phyloP scores from a whole-genome alignment of 2,888 invertebrate species.

The Strigamia maritima region DNA sequence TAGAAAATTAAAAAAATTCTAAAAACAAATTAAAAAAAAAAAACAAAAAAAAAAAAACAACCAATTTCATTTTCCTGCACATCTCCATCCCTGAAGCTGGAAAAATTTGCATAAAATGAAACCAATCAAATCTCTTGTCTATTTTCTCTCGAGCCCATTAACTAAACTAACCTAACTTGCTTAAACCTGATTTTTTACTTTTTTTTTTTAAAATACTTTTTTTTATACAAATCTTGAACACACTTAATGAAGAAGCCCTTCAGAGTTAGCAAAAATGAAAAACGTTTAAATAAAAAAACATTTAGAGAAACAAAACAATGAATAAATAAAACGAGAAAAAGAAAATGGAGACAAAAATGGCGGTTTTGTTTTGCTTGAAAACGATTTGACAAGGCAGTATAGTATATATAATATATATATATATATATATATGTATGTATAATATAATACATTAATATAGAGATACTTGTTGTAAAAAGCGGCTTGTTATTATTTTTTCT shows the following conservation, averaged over 20 bases:
- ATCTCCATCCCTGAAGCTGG: constrained; percentile 10
- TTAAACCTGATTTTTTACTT: background rate
- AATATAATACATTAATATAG: constrained; percentile 15
- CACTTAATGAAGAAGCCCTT: constrained; percentile 10
- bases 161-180: constrained; percentile 8
- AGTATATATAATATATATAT: constrained; percentile 15
- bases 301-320: background rate
- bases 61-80: background rate
- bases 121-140: constrained; percentile 4
- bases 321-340: background rate
- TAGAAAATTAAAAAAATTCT: too few species aligned
- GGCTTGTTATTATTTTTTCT: background rate
- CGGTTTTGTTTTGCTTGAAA: constrained; percentile 10
- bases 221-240: constrained; percentile 15
- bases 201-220: background rate
- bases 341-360: background rate
- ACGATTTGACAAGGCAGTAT: constrained; percentile 15
- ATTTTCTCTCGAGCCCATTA: constrained; percentile 1
- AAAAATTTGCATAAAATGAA: constrained; percentile 13
- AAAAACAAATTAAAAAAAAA: too few species aligned
- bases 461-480: constrained; percentile 9
- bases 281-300: background rate
- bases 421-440: constrained; percentile 15
- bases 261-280: constrained; percentile 5
- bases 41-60: too few species aligned